Percentiles rank a stretch among this genome's conserved stretches.
Evolutionary conservation across 1,140 invertebrate species (phyloP).

Genomic region (Cherax quadricarinatus): DNA sequence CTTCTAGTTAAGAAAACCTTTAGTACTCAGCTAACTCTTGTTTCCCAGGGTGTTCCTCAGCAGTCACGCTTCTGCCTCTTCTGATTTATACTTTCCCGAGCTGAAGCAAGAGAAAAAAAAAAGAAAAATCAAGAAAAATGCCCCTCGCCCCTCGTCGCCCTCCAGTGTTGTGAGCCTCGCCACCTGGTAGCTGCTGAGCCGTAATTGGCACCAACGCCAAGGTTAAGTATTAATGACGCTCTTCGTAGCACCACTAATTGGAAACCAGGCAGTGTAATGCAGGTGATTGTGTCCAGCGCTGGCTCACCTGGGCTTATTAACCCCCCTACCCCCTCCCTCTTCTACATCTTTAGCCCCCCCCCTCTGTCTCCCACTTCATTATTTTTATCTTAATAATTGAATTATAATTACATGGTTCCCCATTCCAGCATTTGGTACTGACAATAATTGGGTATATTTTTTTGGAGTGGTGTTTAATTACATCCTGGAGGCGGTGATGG

Average conservation of each 20-base stretch:
- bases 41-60: too few species aligned
- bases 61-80: too few species aligned
- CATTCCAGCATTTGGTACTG: conserved; percentile 40
- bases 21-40: too few species aligned
- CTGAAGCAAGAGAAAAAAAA: too few species aligned
- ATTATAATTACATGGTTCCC: conserved; percentile 57
- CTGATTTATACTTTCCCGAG: too few species aligned
- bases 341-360: not conserved
- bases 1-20: too few species aligned
- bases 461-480: conserved; percentile 37
- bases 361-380: conserved; percentile 9
- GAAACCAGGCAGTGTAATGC: conserved; percentile 34
- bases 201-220: conserved; percentile 35
- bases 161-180: not conserved
- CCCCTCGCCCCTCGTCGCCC: too few species aligned
- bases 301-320: conserved; percentile 15
- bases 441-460: conserved; percentile 45
- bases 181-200: conserved; percentile 56
- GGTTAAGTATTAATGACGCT: conserved; percentile 46
- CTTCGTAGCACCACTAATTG: conserved; percentile 35
- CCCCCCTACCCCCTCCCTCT: too few species aligned
- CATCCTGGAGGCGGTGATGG: not conserved
- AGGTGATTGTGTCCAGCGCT: conserved; percentile 31
- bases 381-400: conserved; percentile 62
- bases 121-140: too few species aligned